Conservation (phyloP, 2,113 vertebrate genomes). For the Phoenicopterus ruber region DNA sequence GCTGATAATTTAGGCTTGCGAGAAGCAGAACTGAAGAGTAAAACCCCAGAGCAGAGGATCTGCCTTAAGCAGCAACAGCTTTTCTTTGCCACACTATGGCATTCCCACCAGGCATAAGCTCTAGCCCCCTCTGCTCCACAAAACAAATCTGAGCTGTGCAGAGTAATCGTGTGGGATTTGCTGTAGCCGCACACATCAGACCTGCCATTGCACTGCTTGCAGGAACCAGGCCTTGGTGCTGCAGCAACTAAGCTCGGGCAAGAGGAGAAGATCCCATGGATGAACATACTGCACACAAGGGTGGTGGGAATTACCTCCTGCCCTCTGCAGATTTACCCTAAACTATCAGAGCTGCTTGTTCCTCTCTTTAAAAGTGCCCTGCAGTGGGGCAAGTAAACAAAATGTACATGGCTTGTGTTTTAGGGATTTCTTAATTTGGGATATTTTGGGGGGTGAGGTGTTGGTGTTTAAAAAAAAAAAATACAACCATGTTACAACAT, state of each 20-base stretch:
- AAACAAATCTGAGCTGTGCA: fast-evolving
- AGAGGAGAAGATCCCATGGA: neutral
- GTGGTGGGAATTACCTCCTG: neutral
- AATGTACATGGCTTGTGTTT: neutral
- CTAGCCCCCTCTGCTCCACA: neutral
- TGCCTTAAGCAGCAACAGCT: neutral
- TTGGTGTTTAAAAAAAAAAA: neutral
- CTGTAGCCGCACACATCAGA: neutral
- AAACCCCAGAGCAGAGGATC: neutral
- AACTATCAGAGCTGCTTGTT: neutral
- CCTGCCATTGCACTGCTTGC: neutral
- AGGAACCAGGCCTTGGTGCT: neutral
- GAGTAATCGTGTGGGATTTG: fast-evolving
- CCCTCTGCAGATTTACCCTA: neutral
- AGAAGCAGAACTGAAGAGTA: neutral
- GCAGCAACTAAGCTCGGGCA: neutral
- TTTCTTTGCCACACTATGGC: neutral
- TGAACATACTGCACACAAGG: neutral
- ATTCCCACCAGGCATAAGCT: neutral
- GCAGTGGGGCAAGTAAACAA: neutral
- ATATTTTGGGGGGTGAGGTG: fast-evolving
- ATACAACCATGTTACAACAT: fast-evolving
- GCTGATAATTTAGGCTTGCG: neutral
- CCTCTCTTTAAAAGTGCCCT: neutral
- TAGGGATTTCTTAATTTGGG: neutral